Percentiles rank a stretch among this genome's conserved stretches.
phyloP scores from a whole-genome alignment of 2,113 vertebrate genomes.

The Tenrec ecaudatus region DNA sequence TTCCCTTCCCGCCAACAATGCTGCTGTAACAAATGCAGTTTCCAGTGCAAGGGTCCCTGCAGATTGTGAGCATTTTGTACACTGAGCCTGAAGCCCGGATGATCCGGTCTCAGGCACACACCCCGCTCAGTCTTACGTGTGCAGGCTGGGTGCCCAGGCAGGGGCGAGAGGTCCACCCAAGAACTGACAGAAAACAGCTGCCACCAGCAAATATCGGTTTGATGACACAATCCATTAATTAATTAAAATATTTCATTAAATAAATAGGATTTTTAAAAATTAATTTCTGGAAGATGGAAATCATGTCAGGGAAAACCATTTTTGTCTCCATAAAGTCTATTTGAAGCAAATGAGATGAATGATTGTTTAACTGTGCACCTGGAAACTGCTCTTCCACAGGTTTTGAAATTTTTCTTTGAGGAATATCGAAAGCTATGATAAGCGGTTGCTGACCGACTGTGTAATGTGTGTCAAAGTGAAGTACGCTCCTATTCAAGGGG shows the following conservation, averaged over 20 bases:
- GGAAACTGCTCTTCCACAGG: conserved; percentile 43
- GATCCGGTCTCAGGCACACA: background rate
- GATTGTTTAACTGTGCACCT: background rate
- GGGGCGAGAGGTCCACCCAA: background rate
- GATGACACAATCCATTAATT: background rate
- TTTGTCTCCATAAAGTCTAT: too few relatives aligned
- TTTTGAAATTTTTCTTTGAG: conserved; percentile 54
- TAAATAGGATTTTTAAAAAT: background rate
- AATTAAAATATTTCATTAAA: conserved; percentile 20
- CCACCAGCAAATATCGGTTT: background rate
- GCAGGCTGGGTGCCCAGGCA: background rate
- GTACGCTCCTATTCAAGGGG: conserved; percentile 23
- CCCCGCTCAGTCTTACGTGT: background rate
- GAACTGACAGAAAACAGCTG: background rate
- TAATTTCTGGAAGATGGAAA: conserved; percentile 2
- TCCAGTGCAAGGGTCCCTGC: background rate
- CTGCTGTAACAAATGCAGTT: background rate
- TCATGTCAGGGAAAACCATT: background rate
- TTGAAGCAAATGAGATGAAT: background rate
- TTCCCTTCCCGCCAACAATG: background rate
- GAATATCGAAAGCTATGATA: conserved; percentile 66
- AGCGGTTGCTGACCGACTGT: conserved; percentile 51
- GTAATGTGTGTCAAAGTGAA: conserved; percentile 45
- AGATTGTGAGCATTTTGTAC: background rate
- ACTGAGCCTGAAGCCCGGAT: background rate